phyloP scores from a whole-genome alignment of 1,140 invertebrate genomes.

The Coelopa frigida region DNA sequence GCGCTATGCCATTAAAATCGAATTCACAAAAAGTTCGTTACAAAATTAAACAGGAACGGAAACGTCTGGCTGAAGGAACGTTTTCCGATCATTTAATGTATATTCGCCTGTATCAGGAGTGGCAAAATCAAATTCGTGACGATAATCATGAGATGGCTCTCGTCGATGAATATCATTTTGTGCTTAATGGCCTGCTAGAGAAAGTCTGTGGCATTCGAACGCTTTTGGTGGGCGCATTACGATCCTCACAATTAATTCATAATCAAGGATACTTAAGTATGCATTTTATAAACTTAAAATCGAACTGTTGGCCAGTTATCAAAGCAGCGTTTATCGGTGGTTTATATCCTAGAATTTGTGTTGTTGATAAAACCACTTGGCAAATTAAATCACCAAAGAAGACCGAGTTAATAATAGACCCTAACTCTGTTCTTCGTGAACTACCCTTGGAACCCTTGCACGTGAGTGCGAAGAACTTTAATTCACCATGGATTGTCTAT shows the following conservation, averaged over 20 bases:
- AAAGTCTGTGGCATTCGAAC: slow-evolving; percentile 47
- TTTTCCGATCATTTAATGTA: slow-evolving; percentile 89
- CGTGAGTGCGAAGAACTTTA: slow-evolving; percentile 47
- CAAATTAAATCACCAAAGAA: slow-evolving; percentile 20
- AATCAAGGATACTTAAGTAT: slow-evolving; percentile 67
- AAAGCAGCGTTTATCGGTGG: slow-evolving; percentile 84
- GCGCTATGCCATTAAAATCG: slow-evolving; percentile 21
- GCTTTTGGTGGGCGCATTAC: slow-evolving; percentile 76
- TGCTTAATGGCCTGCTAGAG: slow-evolving; percentile 30
- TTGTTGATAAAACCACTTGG: slow-evolving; percentile 42
- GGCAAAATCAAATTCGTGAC: slow-evolving; percentile 54
- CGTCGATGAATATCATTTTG: slow-evolving; percentile 29
- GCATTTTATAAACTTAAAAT: slow-evolving; percentile 72
- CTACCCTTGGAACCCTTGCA: slow-evolving; percentile 36
- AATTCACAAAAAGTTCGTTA: slow-evolving; percentile 57
- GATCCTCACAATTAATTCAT: slow-evolving; percentile 76
- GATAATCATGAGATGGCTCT: slow-evolving; percentile 15
- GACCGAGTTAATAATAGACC: slow-evolving; percentile 18
- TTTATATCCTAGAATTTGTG: slow-evolving; percentile 80
- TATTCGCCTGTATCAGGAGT: slow-evolving; percentile 77
- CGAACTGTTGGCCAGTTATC: slow-evolving; percentile 84
- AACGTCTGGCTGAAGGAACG: slow-evolving; percentile 65
- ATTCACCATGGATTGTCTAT: slow-evolving; percentile 77
- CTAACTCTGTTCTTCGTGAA: slow-evolving; percentile 58
- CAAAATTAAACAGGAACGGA: slow-evolving; percentile 48